Percentiles rank a stretch among this genome's conserved stretches.
phyloP scores from a whole-genome alignment of 2,888 invertebrate species.

The Drosophila putrida region DNA sequence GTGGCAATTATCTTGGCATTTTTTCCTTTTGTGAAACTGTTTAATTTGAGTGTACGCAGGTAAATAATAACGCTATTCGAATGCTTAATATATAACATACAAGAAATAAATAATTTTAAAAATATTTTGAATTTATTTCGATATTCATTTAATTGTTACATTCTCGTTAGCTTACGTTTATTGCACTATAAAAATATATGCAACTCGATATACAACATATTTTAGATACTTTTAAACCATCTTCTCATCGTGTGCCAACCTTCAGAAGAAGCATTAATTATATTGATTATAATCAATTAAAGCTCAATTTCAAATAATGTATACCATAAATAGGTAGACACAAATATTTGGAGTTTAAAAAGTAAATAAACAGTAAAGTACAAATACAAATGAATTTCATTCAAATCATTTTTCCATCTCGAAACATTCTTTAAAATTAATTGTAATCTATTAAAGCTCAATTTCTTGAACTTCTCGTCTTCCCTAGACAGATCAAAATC shows the following conservation, averaged over 20 bases:
- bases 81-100: neutral
- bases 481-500: conserved; percentile 31
- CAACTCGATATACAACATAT: too few relatives aligned
- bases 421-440: neutral
- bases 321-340: too few relatives aligned
- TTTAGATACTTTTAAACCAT: too few relatives aligned
- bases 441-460: conserved; percentile 31
- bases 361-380: too few relatives aligned
- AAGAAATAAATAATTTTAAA: neutral
- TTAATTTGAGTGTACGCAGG: conserved; percentile 31
- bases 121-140: neutral
- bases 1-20: conserved; percentile 52
- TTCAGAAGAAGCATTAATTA: too few relatives aligned
- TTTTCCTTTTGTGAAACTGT: conserved; percentile 27
- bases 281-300: too few relatives aligned
- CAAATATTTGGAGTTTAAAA: neutral
- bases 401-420: conserved; percentile 2
- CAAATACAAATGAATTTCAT: neutral
- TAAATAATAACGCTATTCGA: neutral
- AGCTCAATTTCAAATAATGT: too few relatives aligned
- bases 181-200: too few relatives aligned
- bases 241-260: too few relatives aligned
- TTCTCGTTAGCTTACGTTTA: too few relatives aligned
- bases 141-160: too few relatives aligned
- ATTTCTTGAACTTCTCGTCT: conserved; percentile 34